Percentiles rank a stretch among this genome's conserved stretches.
Conservation (phyloP, 2,113 vertebrate genomes). For the Semicossyphus pulcher region DNA sequence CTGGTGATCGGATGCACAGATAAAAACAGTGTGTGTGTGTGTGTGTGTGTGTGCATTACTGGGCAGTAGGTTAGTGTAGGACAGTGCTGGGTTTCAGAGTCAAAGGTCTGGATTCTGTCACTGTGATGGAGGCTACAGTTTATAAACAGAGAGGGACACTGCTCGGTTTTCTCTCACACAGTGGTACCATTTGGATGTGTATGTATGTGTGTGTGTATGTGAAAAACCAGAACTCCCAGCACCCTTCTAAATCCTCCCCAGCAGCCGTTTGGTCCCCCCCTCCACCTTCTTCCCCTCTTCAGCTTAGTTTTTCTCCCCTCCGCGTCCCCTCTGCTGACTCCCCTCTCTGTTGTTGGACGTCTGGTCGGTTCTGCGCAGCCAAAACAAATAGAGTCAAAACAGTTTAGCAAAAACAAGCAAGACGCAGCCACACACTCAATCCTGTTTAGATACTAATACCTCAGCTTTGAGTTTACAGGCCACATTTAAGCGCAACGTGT, state of each 20-base stretch:
- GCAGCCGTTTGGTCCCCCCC: not conserved
- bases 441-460: slow-evolving; percentile 3
- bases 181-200: not conserved
- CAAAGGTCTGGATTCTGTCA: slow-evolving; percentile 77
- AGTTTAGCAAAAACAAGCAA: slow-evolving; percentile 34
- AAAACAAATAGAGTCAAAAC: slow-evolving; percentile 62
- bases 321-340: slow-evolving; percentile 18
- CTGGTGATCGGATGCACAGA: slow-evolving; percentile 50
- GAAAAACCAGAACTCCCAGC: slow-evolving; percentile 39
- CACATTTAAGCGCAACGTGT: too few species aligned
- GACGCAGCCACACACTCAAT: slow-evolving; percentile 6
- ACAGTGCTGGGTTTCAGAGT: slow-evolving; percentile 48
- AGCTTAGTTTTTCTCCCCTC: not conserved
- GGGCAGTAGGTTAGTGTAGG: slow-evolving; percentile 24
- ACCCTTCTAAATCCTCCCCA: slow-evolving; percentile 53
- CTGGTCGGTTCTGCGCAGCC: slow-evolving; percentile 40
- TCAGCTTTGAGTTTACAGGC: too few species aligned
- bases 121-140: slow-evolving; percentile 58
- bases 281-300: not conserved
- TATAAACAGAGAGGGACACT: slow-evolving; percentile 70
- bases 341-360: slow-evolving; percentile 44
- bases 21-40: slow-evolving; percentile 28
- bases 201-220: slow-evolving; percentile 17
- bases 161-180: slow-evolving; percentile 58
- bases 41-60: slow-evolving; percentile 4